phyloP scores from a whole-genome alignment of 2,888 invertebrate genomes.

The Lithodes maja region DNA sequence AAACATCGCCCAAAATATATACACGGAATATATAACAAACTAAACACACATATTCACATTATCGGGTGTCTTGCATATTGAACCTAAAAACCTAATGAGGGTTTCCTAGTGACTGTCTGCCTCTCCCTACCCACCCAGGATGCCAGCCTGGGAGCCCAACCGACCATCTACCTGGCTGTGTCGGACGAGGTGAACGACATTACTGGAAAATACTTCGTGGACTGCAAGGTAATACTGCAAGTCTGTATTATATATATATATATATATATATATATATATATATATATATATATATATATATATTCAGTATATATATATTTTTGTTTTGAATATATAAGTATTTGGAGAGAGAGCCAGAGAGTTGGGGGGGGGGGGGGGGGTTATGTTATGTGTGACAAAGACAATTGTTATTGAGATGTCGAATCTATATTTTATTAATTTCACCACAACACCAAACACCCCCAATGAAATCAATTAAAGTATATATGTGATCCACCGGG shows the following conservation, averaged over 20 bases:
- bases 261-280: not conserved
- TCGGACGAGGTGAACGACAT: constrained; percentile 84
- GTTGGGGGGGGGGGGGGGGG: not conserved
- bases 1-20: too few species aligned
- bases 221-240: constrained; percentile 78
- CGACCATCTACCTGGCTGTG: constrained; percentile 84
- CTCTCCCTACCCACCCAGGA: constrained; percentile 75
- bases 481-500: too few species aligned
- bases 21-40: too few species aligned
- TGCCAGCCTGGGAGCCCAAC: constrained; percentile 86
- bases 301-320: not conserved
- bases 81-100: not conserved
- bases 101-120: not conserved
- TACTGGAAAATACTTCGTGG: constrained; percentile 86
- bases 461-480: too few species aligned
- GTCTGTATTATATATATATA: not conserved
- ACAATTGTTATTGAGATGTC: too few species aligned
- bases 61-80: not conserved
- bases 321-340: too few species aligned
- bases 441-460: too few species aligned
- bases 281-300: not conserved
- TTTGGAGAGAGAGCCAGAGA: not conserved
- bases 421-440: too few species aligned
- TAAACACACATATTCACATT: not conserved
- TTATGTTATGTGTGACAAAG: too few species aligned